phyloP scores from a whole-genome alignment of 23 tunicate genomes.

The Ascidia mentula region DNA sequence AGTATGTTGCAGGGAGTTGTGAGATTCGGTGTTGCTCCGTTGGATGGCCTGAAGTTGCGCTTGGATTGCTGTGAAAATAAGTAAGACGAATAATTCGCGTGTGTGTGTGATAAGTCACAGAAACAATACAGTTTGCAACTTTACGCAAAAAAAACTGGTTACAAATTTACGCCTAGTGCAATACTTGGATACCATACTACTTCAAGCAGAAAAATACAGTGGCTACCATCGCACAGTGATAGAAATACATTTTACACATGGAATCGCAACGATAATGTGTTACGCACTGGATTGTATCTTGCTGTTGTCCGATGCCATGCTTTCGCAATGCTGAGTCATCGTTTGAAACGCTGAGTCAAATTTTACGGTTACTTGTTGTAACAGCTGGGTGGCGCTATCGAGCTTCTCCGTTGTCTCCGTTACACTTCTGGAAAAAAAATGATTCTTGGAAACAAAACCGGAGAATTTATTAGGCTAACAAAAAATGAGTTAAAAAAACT shows the following conservation, averaged over 20 bases:
- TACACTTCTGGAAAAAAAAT: constrained; percentile 32
- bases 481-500: too few species aligned
- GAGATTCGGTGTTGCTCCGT: constrained; percentile 35
- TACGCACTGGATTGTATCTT: not conserved
- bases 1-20: constrained; percentile 53
- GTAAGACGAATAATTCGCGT: too few species aligned
- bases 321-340: constrained; percentile 59
- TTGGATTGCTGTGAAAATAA: constrained; percentile 22
- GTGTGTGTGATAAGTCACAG: too few species aligned
- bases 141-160: too few species aligned
- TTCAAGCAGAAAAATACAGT: too few species aligned
- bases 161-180: too few species aligned
- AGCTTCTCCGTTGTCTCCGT: constrained; percentile 60
- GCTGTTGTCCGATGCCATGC: constrained; percentile 40
- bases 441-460: too few species aligned
- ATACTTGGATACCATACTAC: too few species aligned
- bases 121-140: too few species aligned
- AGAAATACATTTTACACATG: too few species aligned
- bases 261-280: not conserved
- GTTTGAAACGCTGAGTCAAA: constrained; percentile 59
- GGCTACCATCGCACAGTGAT: too few species aligned
- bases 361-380: constrained; percentile 54
- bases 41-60: constrained; percentile 48
- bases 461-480: too few species aligned
- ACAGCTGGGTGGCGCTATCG: constrained; percentile 43